These are phyloP conservation scores for Telenomus remus DNA, from an alignment of 1,140 invertebrate species.

Conservation along the genomic window DNA sequence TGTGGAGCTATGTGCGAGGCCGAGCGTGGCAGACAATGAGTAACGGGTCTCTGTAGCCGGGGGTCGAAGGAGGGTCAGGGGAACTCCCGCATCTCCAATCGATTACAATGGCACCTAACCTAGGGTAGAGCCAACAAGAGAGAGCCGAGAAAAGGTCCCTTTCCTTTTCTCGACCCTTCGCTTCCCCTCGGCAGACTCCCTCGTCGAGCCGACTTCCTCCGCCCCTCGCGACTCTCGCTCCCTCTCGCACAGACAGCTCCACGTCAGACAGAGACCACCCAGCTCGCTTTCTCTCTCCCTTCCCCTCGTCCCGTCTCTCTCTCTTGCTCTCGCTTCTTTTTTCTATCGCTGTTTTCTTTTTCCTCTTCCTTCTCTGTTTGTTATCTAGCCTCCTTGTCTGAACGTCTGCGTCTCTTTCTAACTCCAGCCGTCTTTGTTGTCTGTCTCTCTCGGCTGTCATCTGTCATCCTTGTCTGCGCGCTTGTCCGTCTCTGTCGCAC, in stretches of 20 bases:
- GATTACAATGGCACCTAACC: constrained; percentile 71
- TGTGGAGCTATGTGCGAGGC: constrained; percentile 55
- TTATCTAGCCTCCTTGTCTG: constrained; percentile 17
- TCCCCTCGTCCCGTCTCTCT: constrained; percentile 1
- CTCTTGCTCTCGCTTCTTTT: constrained; percentile 13
- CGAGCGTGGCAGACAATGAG: constrained; percentile 65
- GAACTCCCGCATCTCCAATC: constrained; percentile 68
- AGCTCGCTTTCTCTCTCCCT: constrained; percentile 11
- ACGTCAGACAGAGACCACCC: constrained; percentile 9
- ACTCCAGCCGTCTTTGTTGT: too few relatives aligned
- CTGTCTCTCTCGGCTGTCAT: constrained; percentile 13
- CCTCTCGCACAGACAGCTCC: constrained; percentile 20
- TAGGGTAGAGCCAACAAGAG: constrained; percentile 56
- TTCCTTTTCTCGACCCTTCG: constrained; percentile 53
- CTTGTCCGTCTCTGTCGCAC: constrained; percentile 13
- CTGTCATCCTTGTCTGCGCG: neutral
- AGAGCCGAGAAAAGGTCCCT: constrained; percentile 59
- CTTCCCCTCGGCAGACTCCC: constrained; percentile 42
- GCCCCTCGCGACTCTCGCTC: constrained; percentile 21
- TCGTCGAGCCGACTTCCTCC: constrained; percentile 44
- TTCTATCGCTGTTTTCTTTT: constrained; percentile 16
- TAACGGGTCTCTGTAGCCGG: constrained; percentile 64
- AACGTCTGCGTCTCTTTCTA: constrained; percentile 42
- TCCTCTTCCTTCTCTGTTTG: constrained; percentile 44
- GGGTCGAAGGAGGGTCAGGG: constrained; percentile 60